phyloP scores from a whole-genome alignment of 2,888 invertebrate species.

The Papilio demoleus region DNA sequence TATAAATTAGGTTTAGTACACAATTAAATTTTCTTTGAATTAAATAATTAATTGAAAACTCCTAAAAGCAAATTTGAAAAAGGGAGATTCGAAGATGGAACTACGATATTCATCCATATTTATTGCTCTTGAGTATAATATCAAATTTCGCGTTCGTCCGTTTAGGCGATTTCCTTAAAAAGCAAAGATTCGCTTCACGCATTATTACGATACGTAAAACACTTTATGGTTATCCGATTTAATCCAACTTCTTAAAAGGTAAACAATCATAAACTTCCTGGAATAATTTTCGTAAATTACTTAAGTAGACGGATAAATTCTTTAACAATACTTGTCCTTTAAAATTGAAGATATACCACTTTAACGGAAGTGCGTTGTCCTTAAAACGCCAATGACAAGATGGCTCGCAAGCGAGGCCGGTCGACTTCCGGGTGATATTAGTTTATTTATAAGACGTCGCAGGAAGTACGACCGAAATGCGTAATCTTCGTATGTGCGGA shows the following conservation, averaged over 20 bases:
- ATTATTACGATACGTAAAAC: no score
- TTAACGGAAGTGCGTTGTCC: neutral
- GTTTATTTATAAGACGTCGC: slow-evolving; percentile 67
- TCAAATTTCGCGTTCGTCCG: no score
- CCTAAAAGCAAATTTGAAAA: no score
- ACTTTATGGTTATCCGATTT: neutral
- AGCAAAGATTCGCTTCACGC: no score
- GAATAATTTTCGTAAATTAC: neutral
- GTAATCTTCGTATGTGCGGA: slow-evolving; percentile 50
- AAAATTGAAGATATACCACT: neutral
- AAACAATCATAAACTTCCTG: neutral
- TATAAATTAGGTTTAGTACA: no score
- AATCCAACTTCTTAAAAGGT: neutral
- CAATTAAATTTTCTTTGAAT: no score
- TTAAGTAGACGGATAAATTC: slow-evolving; percentile 4
- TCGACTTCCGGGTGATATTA: slow-evolving; percentile 67
- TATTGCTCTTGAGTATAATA: no score
- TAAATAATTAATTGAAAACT: no score
- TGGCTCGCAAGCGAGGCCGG: slow-evolving; percentile 61
- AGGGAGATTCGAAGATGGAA: no score
- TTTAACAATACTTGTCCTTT: neutral
- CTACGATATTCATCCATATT: no score
- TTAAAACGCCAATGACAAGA: slow-evolving; percentile 45
- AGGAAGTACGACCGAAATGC: slow-evolving; percentile 68
- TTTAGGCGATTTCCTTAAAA: no score